Conservation (phyloP, 2,113 vertebrate species). For the Thinocorus orbignyianus region DNA sequence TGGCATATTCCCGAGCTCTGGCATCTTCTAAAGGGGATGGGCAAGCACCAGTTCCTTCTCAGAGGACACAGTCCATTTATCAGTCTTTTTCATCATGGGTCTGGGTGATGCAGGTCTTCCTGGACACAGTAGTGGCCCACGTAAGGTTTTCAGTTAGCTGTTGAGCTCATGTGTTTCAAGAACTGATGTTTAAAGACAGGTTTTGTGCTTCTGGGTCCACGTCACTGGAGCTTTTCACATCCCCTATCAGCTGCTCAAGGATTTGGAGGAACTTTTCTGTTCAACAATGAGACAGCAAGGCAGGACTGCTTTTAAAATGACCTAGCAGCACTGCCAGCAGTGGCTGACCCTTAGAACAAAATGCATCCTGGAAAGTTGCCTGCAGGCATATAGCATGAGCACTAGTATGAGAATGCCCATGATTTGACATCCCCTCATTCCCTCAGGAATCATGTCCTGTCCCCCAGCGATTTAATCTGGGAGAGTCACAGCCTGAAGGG, state of each 20-base stretch:
- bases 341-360: not conserved
- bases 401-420: not conserved
- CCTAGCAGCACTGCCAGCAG: not conserved
- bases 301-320: not conserved
- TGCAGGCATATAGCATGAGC: not conserved
- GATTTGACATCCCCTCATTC: not conserved
- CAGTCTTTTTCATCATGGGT: not conserved
- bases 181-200: not conserved
- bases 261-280: not conserved
- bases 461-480: not conserved
- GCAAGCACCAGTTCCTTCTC: not conserved
- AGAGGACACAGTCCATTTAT: not conserved
- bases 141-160: not conserved
- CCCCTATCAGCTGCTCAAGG: not conserved
- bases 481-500: not conserved
- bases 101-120: not conserved
- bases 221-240: not conserved
- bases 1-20: not conserved
- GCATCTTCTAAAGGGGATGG: not conserved
- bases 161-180: not conserved
- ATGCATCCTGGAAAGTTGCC: not conserved
- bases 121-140: not conserved
- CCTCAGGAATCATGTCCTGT: not conserved
- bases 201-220: not conserved
- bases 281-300: not conserved